Percentiles rank a stretch among this genome's conserved stretches.
Evolutionary conservation across 2,113 vertebrate species (phyloP).

Genomic region (Leptocoma aspasia): DNA sequence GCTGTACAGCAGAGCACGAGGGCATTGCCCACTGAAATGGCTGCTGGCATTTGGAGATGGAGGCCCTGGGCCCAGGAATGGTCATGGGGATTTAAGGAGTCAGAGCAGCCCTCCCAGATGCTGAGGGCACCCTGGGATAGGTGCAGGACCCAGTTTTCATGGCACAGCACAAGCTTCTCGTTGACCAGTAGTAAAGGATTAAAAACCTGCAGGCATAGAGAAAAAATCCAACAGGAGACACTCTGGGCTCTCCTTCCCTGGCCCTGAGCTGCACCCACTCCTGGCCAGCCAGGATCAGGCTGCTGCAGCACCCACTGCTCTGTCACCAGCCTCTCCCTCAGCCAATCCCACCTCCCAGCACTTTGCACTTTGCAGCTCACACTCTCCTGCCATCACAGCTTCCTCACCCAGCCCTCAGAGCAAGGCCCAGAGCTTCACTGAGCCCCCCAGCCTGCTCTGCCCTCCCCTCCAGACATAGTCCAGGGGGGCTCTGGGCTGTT

Average conservation of each 20-base stretch:
- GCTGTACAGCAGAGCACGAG: rapidly evolving
- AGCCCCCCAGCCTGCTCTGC: neutral
- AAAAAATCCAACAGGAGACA: rapidly evolving
- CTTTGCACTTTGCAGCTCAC: neutral
- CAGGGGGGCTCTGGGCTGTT: neutral
- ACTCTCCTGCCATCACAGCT: neutral
- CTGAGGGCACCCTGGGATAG: neutral
- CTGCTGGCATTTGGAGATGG: neutral
- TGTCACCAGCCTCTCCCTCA: neutral
- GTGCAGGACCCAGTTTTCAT: neutral
- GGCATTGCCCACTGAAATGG: neutral
- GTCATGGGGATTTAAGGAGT: rapidly evolving
- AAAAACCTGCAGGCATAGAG: neutral
- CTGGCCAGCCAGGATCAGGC: neutral
- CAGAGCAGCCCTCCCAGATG: neutral
- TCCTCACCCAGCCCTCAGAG: neutral
- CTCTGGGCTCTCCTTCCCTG: neutral
- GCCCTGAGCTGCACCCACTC: neutral
- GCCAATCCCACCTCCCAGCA: neutral
- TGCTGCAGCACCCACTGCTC: neutral
- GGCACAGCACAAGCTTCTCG: neutral
- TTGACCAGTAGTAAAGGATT: neutral
- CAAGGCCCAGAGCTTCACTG: neutral
- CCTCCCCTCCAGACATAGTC: neutral
- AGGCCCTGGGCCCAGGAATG: neutral